Conservation (phyloP, 2,888 invertebrate species). For the Drosophila picticornis region DNA sequence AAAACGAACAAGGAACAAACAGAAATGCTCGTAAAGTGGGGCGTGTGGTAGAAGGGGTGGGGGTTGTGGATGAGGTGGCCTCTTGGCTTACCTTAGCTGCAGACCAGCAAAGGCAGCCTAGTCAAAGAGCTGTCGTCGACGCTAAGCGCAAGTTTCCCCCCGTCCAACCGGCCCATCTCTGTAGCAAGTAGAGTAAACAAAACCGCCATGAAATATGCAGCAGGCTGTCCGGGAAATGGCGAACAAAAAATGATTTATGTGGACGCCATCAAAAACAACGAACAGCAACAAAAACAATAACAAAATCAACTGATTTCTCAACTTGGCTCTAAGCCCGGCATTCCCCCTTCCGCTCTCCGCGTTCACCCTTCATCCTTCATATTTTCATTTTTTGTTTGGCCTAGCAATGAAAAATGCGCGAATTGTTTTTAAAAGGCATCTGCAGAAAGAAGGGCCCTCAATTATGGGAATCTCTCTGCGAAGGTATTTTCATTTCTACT, state of each 20-base stretch:
- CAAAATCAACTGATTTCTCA: constrained; percentile 75
- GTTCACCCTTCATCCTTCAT: constrained; percentile 1
- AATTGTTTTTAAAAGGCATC: constrained; percentile 46
- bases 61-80: constrained; percentile 7
- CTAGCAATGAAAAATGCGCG: constrained; percentile 61
- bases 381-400: constrained; percentile 45
- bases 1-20: constrained; percentile 41
- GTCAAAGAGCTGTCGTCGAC: constrained; percentile 78
- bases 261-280: constrained; percentile 57
- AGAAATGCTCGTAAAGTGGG: constrained; percentile 38
- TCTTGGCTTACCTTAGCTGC: constrained; percentile 76
- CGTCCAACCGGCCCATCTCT: neutral
- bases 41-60: neutral
- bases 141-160: constrained; percentile 65
- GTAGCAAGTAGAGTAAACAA: constrained; percentile 52
- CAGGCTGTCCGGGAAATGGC: constrained; percentile 61
- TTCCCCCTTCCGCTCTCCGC: neutral
- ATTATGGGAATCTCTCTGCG: neutral
- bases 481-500: neutral
- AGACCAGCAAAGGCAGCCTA: constrained; percentile 56
- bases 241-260: constrained; percentile 78
- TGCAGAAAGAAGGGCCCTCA: constrained; percentile 12
- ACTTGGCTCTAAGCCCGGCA: constrained; percentile 59
- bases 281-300: constrained; percentile 52
- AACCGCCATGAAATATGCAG: constrained; percentile 76